A percentile compares a stretch with the other conserved stretches of the same genome.
phyloP scores from a whole-genome alignment of 2,113 vertebrate species.

The Psophia crepitans region DNA sequence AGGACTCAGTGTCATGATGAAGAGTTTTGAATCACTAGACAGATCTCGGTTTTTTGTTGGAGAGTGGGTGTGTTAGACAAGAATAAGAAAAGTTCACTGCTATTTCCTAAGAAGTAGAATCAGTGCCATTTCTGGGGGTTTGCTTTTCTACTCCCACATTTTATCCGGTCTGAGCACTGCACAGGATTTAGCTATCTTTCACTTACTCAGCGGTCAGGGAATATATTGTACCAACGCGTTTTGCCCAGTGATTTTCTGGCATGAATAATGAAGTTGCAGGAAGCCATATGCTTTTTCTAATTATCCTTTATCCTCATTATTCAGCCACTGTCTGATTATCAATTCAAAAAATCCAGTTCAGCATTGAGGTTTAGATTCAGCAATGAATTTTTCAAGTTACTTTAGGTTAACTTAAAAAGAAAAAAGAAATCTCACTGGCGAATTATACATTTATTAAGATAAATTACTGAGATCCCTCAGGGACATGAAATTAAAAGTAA shows the following conservation, averaged over 20 bases:
- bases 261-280: not conserved
- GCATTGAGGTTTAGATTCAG: not conserved
- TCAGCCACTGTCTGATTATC: not conserved
- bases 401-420: not conserved
- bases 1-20: not conserved
- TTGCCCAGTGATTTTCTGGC: not conserved
- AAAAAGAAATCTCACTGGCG: not conserved
- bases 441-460: not conserved
- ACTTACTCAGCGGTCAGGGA: not conserved
- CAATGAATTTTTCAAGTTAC: slow-evolving; percentile 15
- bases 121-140: fast-evolving
- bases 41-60: not conserved
- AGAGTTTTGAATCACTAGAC: not conserved
- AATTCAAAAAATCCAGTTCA: not conserved
- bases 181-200: not conserved
- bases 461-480: slow-evolving; percentile 9
- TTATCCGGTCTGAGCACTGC: not conserved
- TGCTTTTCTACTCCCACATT: not conserved
- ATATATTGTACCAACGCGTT: not conserved
- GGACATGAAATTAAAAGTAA: not conserved
- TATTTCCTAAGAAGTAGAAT: not conserved
- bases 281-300: not conserved
- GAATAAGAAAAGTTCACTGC: not conserved
- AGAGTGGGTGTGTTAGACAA: not conserved
- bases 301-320: not conserved